phyloP scores from a whole-genome alignment of 1,140 invertebrate species.

The Drosophila repletoides region DNA sequence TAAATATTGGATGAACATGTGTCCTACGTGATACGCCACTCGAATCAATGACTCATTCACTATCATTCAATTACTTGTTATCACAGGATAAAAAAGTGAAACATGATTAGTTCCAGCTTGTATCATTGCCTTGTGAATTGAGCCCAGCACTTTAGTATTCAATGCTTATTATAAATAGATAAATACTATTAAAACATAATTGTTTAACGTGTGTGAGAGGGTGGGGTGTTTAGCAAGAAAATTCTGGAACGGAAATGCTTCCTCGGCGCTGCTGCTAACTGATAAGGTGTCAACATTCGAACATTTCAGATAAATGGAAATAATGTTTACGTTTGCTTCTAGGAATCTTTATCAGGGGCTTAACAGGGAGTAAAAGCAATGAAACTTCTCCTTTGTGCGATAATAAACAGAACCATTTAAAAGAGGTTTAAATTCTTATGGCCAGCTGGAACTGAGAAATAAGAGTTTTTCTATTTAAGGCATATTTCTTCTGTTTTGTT shows the following conservation, averaged over 20 bases:
- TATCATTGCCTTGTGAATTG: too few relatives aligned
- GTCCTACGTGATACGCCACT: too few relatives aligned
- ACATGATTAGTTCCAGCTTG: neutral
- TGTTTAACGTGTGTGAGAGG: neutral
- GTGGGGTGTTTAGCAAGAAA: neutral
- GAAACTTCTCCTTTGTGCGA: too few relatives aligned
- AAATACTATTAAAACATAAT: neutral
- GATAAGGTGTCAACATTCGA: neutral
- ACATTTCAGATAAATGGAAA: neutral
- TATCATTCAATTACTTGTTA: neutral
- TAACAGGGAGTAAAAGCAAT: neutral
- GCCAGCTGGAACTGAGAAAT: too few relatives aligned
- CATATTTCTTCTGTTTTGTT: too few relatives aligned
- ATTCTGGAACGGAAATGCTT: neutral
- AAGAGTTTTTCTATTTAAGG: too few relatives aligned
- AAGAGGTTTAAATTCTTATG: too few relatives aligned
- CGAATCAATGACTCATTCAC: neutral
- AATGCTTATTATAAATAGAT: neutral
- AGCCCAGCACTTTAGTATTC: too few relatives aligned
- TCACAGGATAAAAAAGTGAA: slow-evolving; percentile 1
- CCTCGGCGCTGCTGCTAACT: neutral
- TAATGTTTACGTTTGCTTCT: neutral
- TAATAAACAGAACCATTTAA: too few relatives aligned
- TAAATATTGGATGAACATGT: neutral
- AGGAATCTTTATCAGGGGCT: neutral